Conservation (phyloP, 2,113 vertebrate species). For the Poecilia latipinna region DNA sequence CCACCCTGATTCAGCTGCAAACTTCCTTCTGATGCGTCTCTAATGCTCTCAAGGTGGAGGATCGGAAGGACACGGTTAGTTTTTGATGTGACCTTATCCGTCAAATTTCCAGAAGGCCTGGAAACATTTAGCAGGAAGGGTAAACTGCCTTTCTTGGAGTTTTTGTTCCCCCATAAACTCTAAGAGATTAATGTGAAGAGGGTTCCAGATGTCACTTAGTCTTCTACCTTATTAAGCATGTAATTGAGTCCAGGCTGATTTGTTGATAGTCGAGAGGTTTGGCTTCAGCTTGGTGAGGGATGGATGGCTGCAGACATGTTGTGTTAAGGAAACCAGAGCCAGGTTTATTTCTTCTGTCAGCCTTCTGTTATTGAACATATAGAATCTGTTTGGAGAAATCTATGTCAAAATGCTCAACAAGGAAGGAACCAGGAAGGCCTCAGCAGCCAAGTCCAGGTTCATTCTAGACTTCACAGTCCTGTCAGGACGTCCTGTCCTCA, state of each 20-base stretch:
- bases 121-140: background rate
- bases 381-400: conserved; percentile 4
- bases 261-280: background rate
- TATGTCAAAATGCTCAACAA: background rate
- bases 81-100: background rate
- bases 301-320: conserved; percentile 5
- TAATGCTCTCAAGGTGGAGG: conserved; percentile 37
- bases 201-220: background rate
- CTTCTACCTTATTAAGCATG: background rate
- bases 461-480: background rate
- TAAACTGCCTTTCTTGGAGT: background rate
- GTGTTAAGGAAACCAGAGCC: background rate
- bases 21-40: conserved; percentile 42
- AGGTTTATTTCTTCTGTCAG: conserved; percentile 3
- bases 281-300: background rate
- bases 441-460: background rate
- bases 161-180: background rate
- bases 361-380: background rate
- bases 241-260: background rate
- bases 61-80: conserved; percentile 14
- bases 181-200: background rate
- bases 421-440: background rate
- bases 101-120: background rate
- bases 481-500: background rate
- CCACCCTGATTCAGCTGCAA: conserved; percentile 49